Base-by-base conservation (phyloP, 2,797 vertebrate genomes). In the Scleropages formosus region DNA sequence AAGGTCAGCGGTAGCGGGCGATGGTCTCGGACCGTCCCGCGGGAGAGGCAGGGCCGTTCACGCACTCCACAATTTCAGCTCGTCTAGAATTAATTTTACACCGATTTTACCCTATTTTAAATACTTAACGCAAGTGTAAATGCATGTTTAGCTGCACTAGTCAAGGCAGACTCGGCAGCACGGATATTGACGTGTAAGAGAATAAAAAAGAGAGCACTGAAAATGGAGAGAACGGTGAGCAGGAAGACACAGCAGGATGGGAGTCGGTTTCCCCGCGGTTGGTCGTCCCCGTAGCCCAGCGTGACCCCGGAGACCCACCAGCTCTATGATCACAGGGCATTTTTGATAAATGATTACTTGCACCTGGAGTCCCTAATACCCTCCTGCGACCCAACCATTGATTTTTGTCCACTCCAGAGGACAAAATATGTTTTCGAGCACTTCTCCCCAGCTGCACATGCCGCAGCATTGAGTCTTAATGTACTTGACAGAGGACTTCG, bases 201-300 rank as follows among this genome's bases (percentile, higher is more conserved):
- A 56, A 58, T 27, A n/a, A 24, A 73, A 39, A 26, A 18, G 24
- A 31, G 71, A 81, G 83, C 86, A 87, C 85, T 85, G 85, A 85
- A 88, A 89, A 86, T 76, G 74, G 79, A 88, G 79, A 82, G 15
- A 1, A 47, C 49, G 12, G 9, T 61, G 49, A 12, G 11, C 39
- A 16, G 72, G 73, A 80, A 69, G 20, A 66, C 26, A 75, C 66
- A 75, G 18, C 80, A n/a, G 46, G 47, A 69, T 20, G 79, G 59
- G 58, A 20, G n/a, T 63, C 64, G 70, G 77, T 69, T 27, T 74
- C 75, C 69, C 80, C 15, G 24, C 62, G 4, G 31, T 18, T n/a
- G n/a, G 27, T 64, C 62, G 31, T 62, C 24, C 62, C 44, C 62
- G 62, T n/a, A 44, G 64, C 16, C 16, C 8, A 16, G 16, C 16